Evolutionary conservation across 1,140 invertebrate species (phyloP), one percentile per base, ranked within the genome.

Genomic region (Drosophila auraria): DNA sequence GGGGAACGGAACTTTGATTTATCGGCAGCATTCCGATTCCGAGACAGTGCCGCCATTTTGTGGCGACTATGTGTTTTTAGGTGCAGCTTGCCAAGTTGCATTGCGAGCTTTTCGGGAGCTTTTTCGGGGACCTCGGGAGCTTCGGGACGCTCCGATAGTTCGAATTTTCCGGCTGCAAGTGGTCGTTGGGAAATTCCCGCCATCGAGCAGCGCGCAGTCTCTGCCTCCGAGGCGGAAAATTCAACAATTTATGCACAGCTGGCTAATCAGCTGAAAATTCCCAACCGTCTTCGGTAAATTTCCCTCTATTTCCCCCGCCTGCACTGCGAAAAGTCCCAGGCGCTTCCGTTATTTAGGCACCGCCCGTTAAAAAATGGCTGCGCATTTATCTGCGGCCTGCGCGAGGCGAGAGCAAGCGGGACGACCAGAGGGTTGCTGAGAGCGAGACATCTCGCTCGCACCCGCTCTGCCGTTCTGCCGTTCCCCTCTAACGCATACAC

Each of bases 311-410:
- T 90, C 58, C 79, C 82, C 86, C 54, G 25, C 20, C 36, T 23
- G 23, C 12, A 59, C 17, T 15, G 54, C 20, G 14, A 7, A 61
- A 78, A 23, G 53, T 56, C 56, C 51, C 75, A 59, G 45, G 56
- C 45, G 38, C 65, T 69, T 49, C 68, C 68, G 68, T 25, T 57
- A 30, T 33, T 71, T 49, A 71, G 76, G 84, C 83, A 51, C 87
- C 84, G 84, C 86, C 87, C 62, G 78, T 60, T 73, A 79, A 90
- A 89, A 89, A 89, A 89, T 89, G 86, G 86, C 86, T 91, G 86
- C 86, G 61, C 49, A 82, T 82, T 90, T 89, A 89, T 91, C 86
- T 89, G 47, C 36, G 27, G 75, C 57, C 40, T 53, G 40, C 40
- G 2, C 4, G 4, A 8, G 23, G 12, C 27, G 20, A n/a, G 86